These are phyloP conservation scores for Zaprionus capensis DNA, from an alignment of 1,140 invertebrate species.

Conservation along the genomic window DNA sequence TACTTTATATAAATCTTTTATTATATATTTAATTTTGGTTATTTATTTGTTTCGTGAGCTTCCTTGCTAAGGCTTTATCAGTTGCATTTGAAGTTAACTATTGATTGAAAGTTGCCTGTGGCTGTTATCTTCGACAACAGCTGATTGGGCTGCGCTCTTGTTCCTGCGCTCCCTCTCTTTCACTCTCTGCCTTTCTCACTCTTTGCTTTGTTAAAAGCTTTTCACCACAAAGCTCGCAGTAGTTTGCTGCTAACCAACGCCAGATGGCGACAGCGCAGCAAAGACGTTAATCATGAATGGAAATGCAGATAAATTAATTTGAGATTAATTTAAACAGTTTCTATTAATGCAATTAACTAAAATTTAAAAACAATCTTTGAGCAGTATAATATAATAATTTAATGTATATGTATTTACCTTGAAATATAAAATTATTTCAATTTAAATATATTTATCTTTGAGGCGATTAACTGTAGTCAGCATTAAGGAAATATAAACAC, in stretches of 20 bases:
- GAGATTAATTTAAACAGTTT: neutral
- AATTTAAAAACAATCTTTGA: neutral
- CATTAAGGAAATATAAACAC: too few species aligned
- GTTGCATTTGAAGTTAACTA: slow-evolving; percentile 43
- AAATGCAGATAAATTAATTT: neutral
- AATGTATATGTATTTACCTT: neutral
- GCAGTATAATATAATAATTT: neutral
- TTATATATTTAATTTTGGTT: neutral
- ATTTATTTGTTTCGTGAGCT: neutral
- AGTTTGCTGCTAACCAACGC: slow-evolving; percentile 16
- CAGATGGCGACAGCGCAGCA: slow-evolving; percentile 46
- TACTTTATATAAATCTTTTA: neutral
- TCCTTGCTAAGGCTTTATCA: slow-evolving; percentile 4
- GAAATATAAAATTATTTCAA: neutral
- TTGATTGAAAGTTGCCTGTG: slow-evolving; percentile 53
- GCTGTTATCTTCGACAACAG: slow-evolving; percentile 48
- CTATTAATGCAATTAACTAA: neutral
- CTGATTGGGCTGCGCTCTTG: slow-evolving; percentile 41
- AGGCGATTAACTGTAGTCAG: too few species aligned
- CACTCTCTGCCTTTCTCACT: neutral
- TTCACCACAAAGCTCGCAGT: slow-evolving; percentile 60
- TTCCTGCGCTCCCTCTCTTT: neutral
- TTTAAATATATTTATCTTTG: too few species aligned
- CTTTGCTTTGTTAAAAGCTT: slow-evolving; percentile 51
- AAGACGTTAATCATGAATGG: neutral